Evolutionary conservation across 2,797 vertebrate genomes (phyloP).

Genomic region (Neomorphus geoffroyi): DNA sequence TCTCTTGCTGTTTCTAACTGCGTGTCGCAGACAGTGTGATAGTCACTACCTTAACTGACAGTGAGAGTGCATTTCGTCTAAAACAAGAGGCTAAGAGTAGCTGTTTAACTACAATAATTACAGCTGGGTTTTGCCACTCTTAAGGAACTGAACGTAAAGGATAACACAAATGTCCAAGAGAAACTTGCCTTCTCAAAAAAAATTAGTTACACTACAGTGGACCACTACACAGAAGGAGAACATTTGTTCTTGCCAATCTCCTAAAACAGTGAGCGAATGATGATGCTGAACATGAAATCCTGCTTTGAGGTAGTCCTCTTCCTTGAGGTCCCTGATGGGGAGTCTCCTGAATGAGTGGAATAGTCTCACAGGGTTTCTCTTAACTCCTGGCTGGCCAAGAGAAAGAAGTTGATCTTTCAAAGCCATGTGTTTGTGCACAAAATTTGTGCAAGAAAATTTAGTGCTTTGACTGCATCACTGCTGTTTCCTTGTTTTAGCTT

Average conservation of each 20-base stretch:
- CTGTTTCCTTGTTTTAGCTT: background rate
- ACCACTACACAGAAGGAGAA: background rate
- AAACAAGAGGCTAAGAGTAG: background rate
- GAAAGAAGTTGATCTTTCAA: background rate
- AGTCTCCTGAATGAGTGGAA: background rate
- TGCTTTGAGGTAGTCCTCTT: background rate
- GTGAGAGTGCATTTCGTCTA: background rate
- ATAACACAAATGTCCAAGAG: background rate
- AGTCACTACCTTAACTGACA: background rate
- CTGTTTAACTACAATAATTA: background rate
- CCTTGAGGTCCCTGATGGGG: background rate
- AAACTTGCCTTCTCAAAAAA: background rate
- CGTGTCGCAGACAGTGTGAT: background rate
- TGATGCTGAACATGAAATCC: background rate
- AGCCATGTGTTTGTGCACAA: background rate
- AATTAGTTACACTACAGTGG: background rate
- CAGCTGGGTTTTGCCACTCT: background rate
- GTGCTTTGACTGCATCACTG: background rate
- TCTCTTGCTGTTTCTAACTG: background rate
- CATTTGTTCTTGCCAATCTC: background rate
- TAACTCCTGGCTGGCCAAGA: background rate
- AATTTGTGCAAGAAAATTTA: background rate
- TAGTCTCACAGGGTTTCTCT: background rate
- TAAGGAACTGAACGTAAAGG: background rate
- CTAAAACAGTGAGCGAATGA: background rate